A percentile compares a stretch with the other conserved stretches of the same genome.
Conservation (phyloP, 2,113 vertebrate species). For the Tinamus guttatus region DNA sequence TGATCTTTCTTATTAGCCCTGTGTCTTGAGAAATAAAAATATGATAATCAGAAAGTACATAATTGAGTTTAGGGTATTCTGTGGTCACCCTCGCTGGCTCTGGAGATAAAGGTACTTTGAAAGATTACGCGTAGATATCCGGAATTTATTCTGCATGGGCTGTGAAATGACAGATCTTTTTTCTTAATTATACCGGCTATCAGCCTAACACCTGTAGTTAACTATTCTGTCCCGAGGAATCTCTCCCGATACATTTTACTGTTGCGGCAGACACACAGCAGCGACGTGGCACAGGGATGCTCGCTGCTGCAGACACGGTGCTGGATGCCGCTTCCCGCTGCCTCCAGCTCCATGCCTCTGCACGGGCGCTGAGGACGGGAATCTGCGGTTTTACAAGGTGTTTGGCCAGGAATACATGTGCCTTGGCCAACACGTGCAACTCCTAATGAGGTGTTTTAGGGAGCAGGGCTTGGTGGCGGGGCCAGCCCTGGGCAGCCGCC, state of each 20-base stretch:
- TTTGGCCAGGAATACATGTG: not conserved
- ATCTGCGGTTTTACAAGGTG: not conserved
- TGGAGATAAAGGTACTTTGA: slow-evolving; percentile 48
- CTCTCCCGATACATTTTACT: slow-evolving; percentile 12
- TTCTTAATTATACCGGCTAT: slow-evolving; percentile 67
- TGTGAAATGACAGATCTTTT: slow-evolving; percentile 68
- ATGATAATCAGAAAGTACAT: slow-evolving; percentile 52
- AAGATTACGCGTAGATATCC: slow-evolving; percentile 48
- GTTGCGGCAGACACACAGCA: not conserved
- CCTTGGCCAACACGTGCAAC: rapidly evolving
- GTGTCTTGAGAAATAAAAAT: slow-evolving; percentile 63
- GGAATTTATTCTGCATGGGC: slow-evolving; percentile 63
- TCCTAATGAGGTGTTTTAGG: not conserved
- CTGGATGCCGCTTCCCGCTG: rapidly evolving
- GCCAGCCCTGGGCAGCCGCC: not conserved
- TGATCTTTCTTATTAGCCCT: slow-evolving; percentile 61
- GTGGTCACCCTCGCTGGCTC: slow-evolving; percentile 33
- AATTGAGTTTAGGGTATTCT: slow-evolving; percentile 62
- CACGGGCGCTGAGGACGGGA: not conserved
- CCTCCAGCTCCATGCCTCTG: not conserved
- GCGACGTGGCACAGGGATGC: not conserved
- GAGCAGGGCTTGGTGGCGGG: rapidly evolving
- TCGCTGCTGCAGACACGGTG: rapidly evolving
- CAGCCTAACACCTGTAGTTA: slow-evolving; percentile 65
- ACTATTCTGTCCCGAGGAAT: slow-evolving; percentile 51